phyloP scores from a whole-genome alignment of 2,888 invertebrate genomes.

The Folsomia manolachei region DNA sequence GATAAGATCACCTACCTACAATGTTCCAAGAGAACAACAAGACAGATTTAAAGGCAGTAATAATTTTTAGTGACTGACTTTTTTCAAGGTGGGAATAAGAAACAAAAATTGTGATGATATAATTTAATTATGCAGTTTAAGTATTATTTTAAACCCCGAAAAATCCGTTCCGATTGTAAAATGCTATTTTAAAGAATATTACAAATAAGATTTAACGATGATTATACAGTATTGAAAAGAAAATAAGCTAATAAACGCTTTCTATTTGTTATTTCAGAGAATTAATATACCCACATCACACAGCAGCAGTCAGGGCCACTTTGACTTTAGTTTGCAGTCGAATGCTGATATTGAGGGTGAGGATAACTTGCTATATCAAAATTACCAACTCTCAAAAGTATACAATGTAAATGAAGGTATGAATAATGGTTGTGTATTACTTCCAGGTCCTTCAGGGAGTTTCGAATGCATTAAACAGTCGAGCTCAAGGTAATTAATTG shows the following conservation, averaged over 20 bases:
- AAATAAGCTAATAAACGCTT: background rate
- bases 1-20: too few species aligned
- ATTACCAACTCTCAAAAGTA: background rate
- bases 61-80: too few species aligned
- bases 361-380: background rate
- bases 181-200: too few species aligned
- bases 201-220: background rate
- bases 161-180: too few species aligned
- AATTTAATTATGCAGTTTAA: too few species aligned
- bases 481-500: slow-evolving; percentile 55
- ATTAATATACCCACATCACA: slow-evolving; percentile 49
- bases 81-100: too few species aligned
- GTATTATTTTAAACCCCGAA: too few species aligned
- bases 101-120: too few species aligned
- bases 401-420: background rate
- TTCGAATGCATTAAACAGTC: slow-evolving; percentile 84
- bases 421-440: background rate
- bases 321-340: slow-evolving; percentile 75
- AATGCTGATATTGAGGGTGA: slow-evolving; percentile 73
- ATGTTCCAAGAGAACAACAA: too few species aligned
- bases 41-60: too few species aligned
- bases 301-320: slow-evolving; percentile 53
- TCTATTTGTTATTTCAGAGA: slow-evolving; percentile 44
- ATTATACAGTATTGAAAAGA: background rate
- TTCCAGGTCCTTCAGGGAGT: slow-evolving; percentile 69